Evolutionary conservation across 2,888 invertebrate species (phyloP), one percentile per base, ranked within the genome.

Genomic region (Phlogophora meticulosa): DNA sequence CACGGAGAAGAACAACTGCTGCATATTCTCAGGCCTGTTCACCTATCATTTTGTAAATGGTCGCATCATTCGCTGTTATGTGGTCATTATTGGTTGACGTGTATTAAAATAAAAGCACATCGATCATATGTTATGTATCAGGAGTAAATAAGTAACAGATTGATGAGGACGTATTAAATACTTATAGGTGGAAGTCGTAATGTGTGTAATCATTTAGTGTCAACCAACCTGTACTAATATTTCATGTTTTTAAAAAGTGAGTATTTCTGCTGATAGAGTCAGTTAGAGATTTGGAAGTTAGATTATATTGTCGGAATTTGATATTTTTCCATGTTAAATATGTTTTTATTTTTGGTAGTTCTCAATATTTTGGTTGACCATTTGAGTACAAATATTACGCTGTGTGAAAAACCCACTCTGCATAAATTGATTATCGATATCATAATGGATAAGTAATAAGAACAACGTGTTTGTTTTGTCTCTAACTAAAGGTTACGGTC

Each of bases 1-100:
- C 90, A 94, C 90, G 92, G 91, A 85, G 86, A 83, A 82, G 86
- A 85, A 80, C 72, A 75, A 76, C 73, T 75, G 80, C 77, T 76
- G 79, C 65, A 80, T 75, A 83, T 76, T 87, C 88, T 84, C 85
- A 82, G 80, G 80, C 78, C 36, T 72, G 74, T 67, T 70, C 78
- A 70, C 73, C 75, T 74, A 78, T 85, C 78, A 72, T 76, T 80
- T 81, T 72, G 84, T 90, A 89, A 89, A 88, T 88, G 85, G 78
- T 85, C 77, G 64, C 83, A 84, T 89, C 85, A 83, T 83, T 77
- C 76, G 70, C 73, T 83, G 70, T 85, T 86, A 86, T 86, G 67
- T 82, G 67, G 69, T 83, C 70, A 82, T 80, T 82, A 83, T 81
- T 77, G 73, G 69, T 62, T 68, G 60, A 46, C 59, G 64, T 59